phyloP scores from a whole-genome alignment of 2,113 vertebrate species.

The Onychostoma macrolepis region DNA sequence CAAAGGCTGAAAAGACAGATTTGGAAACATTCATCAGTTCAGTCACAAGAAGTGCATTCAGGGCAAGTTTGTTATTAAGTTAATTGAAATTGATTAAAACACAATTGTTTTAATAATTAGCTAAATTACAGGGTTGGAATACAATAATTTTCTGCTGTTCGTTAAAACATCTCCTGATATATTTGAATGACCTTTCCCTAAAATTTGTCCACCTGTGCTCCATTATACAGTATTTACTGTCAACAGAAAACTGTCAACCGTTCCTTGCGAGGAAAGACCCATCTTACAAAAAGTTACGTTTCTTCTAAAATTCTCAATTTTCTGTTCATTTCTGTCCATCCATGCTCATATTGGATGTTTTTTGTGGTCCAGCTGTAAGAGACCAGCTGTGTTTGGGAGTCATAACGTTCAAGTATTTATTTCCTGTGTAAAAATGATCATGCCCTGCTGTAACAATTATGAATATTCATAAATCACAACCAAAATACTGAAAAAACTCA shows the following conservation, averaged over 20 bases:
- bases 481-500: not conserved
- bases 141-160: not conserved
- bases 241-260: not conserved
- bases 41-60: not conserved
- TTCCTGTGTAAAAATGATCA: not conserved
- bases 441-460: not conserved
- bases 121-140: not conserved
- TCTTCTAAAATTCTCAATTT: not conserved
- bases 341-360: not conserved
- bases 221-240: not conserved
- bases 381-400: not conserved
- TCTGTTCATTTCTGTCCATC: not conserved
- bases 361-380: not conserved
- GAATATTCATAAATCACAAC: not conserved
- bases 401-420: not conserved
- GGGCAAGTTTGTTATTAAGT: not conserved
- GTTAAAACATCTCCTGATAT: not conserved
- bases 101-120: not conserved
- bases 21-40: not conserved
- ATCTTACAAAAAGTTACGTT: not conserved
- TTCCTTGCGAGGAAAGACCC: not conserved
- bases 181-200: not conserved
- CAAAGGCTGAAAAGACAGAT: not conserved
- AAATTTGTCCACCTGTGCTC: not conserved
- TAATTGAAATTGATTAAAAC: no score